Percentiles rank a stretch among this genome's conserved stretches.
Evolutionary conservation across 2,888 invertebrate species (phyloP).

Genomic region (Chloromyia formosa): DNA sequence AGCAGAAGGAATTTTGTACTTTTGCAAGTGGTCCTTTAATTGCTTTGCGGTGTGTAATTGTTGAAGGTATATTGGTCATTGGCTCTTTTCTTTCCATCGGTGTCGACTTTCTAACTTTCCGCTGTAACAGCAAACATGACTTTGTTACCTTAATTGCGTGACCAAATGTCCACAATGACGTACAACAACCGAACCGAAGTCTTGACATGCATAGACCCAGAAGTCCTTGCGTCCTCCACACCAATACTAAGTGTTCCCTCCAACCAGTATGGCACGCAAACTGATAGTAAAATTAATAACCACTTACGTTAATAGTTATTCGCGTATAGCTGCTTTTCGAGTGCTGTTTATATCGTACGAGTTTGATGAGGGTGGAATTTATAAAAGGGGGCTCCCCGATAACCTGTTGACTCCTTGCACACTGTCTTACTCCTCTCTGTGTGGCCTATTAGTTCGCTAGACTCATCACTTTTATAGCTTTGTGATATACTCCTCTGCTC

Average conservation of each 20-base stretch:
- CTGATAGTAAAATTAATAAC: conserved; percentile 55
- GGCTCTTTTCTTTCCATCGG: too few relatives aligned
- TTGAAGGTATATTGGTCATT: too few relatives aligned
- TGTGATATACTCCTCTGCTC: neutral
- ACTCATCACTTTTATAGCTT: too few relatives aligned
- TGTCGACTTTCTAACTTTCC: too few relatives aligned
- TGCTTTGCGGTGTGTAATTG: too few relatives aligned
- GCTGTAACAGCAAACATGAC: too few relatives aligned
- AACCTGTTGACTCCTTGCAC: conserved; percentile 15
- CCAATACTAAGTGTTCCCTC: neutral
- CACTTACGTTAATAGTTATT: conserved; percentile 53
- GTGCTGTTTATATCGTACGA: neutral
- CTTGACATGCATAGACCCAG: too few relatives aligned
- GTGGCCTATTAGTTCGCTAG: too few relatives aligned
- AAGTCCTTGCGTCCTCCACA: neutral
- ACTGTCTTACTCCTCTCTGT: neutral
- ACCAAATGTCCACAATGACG: conserved; percentile 21
- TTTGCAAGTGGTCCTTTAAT: too few relatives aligned
- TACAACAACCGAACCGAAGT: neutral
- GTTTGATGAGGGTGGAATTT: neutral
- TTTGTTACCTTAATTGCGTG: conserved; percentile 9
- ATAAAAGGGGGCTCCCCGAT: too few relatives aligned
- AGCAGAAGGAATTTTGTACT: too few relatives aligned
- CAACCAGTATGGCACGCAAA: conserved; percentile 53
- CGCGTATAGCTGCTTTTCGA: neutral